phyloP scores from a whole-genome alignment of 2,113 vertebrate species.

The Cottus gobio region DNA sequence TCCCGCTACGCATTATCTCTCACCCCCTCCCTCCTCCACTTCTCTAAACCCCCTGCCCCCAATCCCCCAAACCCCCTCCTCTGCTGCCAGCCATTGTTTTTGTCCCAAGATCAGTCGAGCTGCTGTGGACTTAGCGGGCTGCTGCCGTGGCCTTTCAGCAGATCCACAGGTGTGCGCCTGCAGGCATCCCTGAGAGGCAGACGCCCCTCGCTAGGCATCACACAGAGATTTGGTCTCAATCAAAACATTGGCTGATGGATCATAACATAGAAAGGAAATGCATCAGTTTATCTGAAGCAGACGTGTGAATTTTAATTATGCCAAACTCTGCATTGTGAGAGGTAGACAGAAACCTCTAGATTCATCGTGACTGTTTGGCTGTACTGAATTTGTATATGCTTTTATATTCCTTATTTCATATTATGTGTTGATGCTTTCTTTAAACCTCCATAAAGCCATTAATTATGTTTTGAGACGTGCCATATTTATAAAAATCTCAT shows the following conservation, averaged over 20 bases:
- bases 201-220: slow-evolving; percentile 6
- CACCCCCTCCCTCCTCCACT: slow-evolving; percentile 8
- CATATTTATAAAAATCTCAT: background rate
- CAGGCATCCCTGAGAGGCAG: slow-evolving; percentile 27
- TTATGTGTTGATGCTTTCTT: background rate
- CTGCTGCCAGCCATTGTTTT: slow-evolving; percentile 41
- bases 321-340: background rate
- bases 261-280: background rate
- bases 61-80: slow-evolving; percentile 36
- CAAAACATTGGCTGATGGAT: slow-evolving; percentile 23
- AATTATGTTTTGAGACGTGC: background rate
- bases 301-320: slow-evolving; percentile 17
- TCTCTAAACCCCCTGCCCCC: slow-evolving; percentile 46
- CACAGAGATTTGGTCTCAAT: slow-evolving; percentile 3
- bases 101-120: slow-evolving; percentile 26
- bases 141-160: slow-evolving; percentile 28
- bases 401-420: background rate
- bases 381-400: background rate
- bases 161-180: slow-evolving; percentile 49
- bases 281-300: slow-evolving; percentile 15
- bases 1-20: slow-evolving; percentile 54
- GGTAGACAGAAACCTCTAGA: background rate
- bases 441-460: background rate
- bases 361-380: background rate
- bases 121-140: background rate